Evolutionary conservation across 2,113 vertebrate species (phyloP), one percentile per base, ranked within the genome.

Genomic region (Poeciliopsis prolifica): DNA sequence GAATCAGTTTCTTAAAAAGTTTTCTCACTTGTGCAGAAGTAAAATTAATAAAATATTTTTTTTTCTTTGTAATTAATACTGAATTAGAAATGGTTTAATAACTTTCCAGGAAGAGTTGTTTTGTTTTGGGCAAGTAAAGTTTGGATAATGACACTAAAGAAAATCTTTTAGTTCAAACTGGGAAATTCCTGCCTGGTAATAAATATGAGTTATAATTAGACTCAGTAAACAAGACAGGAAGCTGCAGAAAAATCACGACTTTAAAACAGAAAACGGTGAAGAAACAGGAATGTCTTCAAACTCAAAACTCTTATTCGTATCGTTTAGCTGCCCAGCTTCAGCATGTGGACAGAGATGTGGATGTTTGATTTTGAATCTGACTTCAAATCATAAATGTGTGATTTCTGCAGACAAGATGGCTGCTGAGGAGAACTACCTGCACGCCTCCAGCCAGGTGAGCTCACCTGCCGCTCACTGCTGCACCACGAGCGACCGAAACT

Each of bases 351-450:
- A 37, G 10, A 37, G 35, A 37, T 37, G 51, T n/a, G 6, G 2
- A 22, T 24, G 17, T 58, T 58, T 24, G 51, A 12, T 65, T n/a
- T 22, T 24, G 3, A 10, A 24, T 6, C 65, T 28, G 12, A 44
- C 44, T 28, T 28, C 1, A 4, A 30, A 6, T 3, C 6, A 5
- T 24, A 13, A 15, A 2, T 65, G 11, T 74, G 51, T 68, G 51
- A 70, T 60, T 51, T 70, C 60, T 85, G 31, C 85, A 91, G 92
- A 87, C 84, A 72, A 17, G n/a, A 94, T 94, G 93, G 92, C 92
- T 26, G 89, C 70, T 72, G 93, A 93, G 10, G 93, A 93, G 61
- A 82, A 69, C 44, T 92, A 90, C 83, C 83, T 93, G 24, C 80
- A 87, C 9, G 0, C 62, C 0, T 13, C 79, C 66, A 84, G 51